A percentile compares a stretch with the other conserved stretches of the same genome.
Conservation (phyloP, 1,140 invertebrate genomes). For the Pseudomyrmex gracilis region DNA sequence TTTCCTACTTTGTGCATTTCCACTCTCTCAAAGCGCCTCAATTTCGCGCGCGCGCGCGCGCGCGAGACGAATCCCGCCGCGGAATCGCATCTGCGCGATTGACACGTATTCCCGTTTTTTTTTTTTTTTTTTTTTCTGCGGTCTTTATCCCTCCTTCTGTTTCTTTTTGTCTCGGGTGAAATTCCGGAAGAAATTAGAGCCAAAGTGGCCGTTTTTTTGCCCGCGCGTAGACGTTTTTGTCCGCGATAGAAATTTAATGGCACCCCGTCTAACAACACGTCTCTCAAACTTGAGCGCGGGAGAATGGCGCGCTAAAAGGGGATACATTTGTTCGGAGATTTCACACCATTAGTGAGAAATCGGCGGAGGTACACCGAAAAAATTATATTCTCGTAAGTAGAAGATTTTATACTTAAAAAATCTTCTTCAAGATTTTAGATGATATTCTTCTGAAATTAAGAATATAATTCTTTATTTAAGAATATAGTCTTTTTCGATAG, state of each 20-base stretch:
- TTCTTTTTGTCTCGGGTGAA: neutral
- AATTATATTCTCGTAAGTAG: too few species aligned
- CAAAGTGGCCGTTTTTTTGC: neutral
- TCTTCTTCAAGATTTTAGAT: too few species aligned
- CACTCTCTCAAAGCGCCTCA: conserved; percentile 14
- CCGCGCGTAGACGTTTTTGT: neutral
- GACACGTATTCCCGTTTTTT: conserved; percentile 31
- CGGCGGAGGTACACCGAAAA: too few species aligned
- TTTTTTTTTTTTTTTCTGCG: conserved; percentile 14
- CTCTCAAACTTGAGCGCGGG: too few species aligned
- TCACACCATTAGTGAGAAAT: too few species aligned
- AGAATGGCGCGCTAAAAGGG: too few species aligned
- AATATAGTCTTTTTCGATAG: too few species aligned
- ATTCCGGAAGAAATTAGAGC: conserved; percentile 25
- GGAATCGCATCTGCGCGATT: conserved; percentile 16
- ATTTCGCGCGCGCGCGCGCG: conserved; percentile 57
- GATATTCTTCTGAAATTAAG: too few species aligned
- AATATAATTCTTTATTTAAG: too few species aligned
- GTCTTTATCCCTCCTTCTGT: neutral
- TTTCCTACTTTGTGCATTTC: conserved; percentile 72
- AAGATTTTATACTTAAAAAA: too few species aligned
- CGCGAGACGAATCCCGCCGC: conserved; percentile 21
- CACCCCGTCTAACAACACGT: neutral
- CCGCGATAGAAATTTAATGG: conserved; percentile 15
- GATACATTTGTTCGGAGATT: too few species aligned